Percentiles rank a stretch among this genome's conserved stretches.
Evolutionary conservation across 2,888 invertebrate genomes (phyloP).

Genomic region (Sympetrum striolatum): DNA sequence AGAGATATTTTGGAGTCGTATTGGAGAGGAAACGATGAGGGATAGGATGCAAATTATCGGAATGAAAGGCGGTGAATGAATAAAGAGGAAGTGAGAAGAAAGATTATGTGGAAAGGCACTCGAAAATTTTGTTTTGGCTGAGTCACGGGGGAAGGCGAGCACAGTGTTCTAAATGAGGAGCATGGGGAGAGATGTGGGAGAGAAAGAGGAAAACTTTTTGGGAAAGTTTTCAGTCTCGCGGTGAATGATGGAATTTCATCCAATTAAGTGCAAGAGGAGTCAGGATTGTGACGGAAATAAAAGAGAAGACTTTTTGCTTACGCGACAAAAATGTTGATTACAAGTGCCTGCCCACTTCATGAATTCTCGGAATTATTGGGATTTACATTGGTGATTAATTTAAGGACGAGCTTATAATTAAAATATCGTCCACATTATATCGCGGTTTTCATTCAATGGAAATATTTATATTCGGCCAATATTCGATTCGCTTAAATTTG

Average conservation of each 20-base stretch:
- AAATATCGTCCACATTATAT: no score
- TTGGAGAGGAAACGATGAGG: background rate
- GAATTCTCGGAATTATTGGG: background rate
- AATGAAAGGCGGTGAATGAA: background rate
- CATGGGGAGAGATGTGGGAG: background rate
- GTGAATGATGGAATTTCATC: background rate
- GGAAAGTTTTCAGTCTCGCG: background rate
- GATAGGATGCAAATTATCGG: background rate
- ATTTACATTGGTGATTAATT: background rate
- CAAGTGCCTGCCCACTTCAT: background rate
- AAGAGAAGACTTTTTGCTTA: background rate
- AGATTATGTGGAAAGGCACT: background rate
- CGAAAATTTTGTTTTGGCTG: background rate
- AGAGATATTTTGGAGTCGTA: background rate
- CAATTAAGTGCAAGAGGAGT: background rate
- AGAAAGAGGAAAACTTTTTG: background rate
- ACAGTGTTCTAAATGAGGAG: background rate
- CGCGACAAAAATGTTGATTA: background rate
- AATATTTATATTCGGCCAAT: no score
- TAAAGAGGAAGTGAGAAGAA: background rate
- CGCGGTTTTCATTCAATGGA: no score
- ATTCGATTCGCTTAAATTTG: no score
- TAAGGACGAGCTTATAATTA: background rate
- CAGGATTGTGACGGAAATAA: background rate
- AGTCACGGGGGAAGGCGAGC: background rate